Percentiles rank a stretch among this genome's conserved stretches.
Evolutionary conservation across 2,113 vertebrate genomes (phyloP).

Genomic region (Colinus virginianus): DNA sequence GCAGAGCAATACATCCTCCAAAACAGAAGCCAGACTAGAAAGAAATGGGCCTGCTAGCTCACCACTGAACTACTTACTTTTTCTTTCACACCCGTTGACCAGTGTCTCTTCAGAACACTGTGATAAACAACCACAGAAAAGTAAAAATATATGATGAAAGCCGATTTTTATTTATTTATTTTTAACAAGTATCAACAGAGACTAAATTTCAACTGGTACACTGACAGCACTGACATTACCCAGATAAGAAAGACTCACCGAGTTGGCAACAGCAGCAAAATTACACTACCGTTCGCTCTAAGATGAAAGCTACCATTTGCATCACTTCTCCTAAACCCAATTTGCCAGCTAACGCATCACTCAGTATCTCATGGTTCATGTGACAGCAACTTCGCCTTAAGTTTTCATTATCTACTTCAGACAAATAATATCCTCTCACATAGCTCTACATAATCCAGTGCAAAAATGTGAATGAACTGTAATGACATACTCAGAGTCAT

Average conservation of each 20-base stretch:
- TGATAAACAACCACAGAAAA: background rate
- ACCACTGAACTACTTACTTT: background rate
- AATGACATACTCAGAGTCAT: background rate
- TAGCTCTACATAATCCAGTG: background rate
- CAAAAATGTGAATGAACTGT: background rate
- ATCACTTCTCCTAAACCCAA: background rate
- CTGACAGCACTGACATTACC: background rate
- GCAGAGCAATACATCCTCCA: background rate
- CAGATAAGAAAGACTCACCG: background rate
- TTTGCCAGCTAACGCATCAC: background rate
- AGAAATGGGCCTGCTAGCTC: background rate
- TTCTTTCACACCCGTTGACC: background rate
- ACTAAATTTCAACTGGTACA: background rate
- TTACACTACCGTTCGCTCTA: background rate
- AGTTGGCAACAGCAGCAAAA: background rate
- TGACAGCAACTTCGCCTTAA: background rate
- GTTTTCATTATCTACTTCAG: background rate
- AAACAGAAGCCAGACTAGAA: background rate
- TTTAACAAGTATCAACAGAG: background rate
- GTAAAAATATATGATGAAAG: background rate
- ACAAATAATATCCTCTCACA: background rate
- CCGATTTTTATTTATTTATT: background rate
- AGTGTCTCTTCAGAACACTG: background rate
- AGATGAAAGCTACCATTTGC: background rate
- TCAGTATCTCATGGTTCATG: fast-evolving